Evolutionary conservation across 2,888 invertebrate species (phyloP), one percentile per base, ranked within the genome.

Genomic region (Chaetoderma sp.): DNA sequence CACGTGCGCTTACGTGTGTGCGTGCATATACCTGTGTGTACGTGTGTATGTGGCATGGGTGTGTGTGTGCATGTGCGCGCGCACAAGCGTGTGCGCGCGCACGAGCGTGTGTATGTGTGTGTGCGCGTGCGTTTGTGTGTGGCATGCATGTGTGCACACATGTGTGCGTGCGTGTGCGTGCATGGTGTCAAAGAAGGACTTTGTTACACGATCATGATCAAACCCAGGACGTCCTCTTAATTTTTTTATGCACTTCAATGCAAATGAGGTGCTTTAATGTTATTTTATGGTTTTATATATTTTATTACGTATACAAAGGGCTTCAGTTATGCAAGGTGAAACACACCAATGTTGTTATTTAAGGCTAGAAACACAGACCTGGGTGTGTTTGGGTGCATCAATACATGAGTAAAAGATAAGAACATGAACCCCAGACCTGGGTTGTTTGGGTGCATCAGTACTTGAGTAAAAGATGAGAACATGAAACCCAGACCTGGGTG

Each of bases 1-100:
- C 54, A n/a, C 39, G 44, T 61, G 44, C 42, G 44, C 55, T 33
- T 55, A 23, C 42, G 27, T 61, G 44, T 61, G 28, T 61, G 30
- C 55, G 30, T 60, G 50, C 50, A 44, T 33, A 27, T 50, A 44
- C 27, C 33, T 47, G 60, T 23, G 47, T 60, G 32, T 50, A 44
- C 50, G 32, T 33, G 33, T 60, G 50, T n/a, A n/a, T n/a, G n/a
- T n/a, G n/a, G n/a, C n/a, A n/a, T n/a, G n/a, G n/a, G n/a, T n/a
- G n/a, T n/a, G 50, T 49, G 30, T 47, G 30, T 47, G 45, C 23
- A 39, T 59, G 30, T 47, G 47, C 47, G 45, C 32, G 23, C 32
- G 47, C 32, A 39, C 30, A 27, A 30, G 47, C 47, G 47, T n/a
- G 25, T 58, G 28, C 16, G 18, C 27, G 16, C 16, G 16, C 21